phyloP scores from a whole-genome alignment of 2,113 vertebrate genomes.

The Desmodus rotundus region DNA sequence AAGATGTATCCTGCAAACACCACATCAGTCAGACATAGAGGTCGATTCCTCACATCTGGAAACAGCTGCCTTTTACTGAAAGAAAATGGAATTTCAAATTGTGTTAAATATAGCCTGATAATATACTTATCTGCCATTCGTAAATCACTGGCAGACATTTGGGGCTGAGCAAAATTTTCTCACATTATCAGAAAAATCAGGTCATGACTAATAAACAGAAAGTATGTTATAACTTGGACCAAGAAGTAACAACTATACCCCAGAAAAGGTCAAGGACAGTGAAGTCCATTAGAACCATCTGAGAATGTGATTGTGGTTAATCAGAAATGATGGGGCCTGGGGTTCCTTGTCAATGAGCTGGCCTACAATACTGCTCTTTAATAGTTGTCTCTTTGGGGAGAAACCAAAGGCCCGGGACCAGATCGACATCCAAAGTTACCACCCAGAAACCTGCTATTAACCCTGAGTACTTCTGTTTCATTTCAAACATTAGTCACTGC shows the following conservation, averaged over 20 bases:
- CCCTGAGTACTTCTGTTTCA: neutral
- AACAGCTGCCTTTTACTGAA: conserved; percentile 63
- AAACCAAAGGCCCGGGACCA: neutral
- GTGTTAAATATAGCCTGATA: conserved; percentile 45
- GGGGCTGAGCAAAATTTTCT: conserved; percentile 44
- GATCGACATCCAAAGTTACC: neutral
- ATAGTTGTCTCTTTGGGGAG: neutral
- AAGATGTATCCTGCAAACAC: conserved; percentile 41
- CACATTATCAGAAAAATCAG: conserved; percentile 47
- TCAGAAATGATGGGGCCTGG: neutral
- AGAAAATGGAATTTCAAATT: conserved; percentile 64
- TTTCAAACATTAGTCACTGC: neutral
- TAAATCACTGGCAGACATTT: conserved; percentile 48
- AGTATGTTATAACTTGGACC: conserved; percentile 26
- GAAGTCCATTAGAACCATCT: neutral
- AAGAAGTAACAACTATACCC: neutral
- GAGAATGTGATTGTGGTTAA: neutral
- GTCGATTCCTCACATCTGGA: conserved; percentile 58
- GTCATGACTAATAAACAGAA: conserved; percentile 35
- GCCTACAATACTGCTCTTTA: neutral
- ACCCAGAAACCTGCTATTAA: neutral
- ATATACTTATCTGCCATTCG: conserved; percentile 43
- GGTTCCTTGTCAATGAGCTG: neutral
- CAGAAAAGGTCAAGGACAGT: neutral
- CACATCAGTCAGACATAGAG: conserved; percentile 30